Evolutionary conservation across 2,797 vertebrate genomes (phyloP).

Genomic region (Knipowitschia caucasica): DNA sequence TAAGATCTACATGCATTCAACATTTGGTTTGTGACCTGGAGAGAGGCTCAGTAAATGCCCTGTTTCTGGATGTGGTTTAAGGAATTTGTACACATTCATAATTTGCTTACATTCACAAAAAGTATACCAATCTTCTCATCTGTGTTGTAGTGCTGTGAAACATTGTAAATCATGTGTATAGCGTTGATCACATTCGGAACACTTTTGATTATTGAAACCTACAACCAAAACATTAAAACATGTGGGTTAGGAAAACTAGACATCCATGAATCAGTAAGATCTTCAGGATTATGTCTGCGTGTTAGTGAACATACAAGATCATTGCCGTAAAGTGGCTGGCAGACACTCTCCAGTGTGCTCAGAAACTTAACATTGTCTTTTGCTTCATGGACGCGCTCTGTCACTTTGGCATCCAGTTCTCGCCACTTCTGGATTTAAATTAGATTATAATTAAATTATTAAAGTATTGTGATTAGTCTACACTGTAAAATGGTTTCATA

Average conservation of each 20-base stretch:
- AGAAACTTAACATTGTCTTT: slow-evolving; percentile 84
- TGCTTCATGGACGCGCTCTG: slow-evolving; percentile 79
- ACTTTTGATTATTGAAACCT: slow-evolving; percentile 77
- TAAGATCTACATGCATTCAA: slow-evolving; percentile 79
- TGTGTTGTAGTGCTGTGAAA: slow-evolving; percentile 81
- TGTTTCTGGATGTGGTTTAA: background rate
- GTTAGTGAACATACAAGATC: slow-evolving; percentile 70
- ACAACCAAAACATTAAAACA: slow-evolving; percentile 26
- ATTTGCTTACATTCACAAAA: slow-evolving; percentile 75
- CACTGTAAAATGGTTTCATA: background rate
- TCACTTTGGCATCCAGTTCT: slow-evolving; percentile 78
- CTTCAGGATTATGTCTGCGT: background rate
- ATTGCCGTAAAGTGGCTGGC: slow-evolving; percentile 78
- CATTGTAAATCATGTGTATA: slow-evolving; percentile 76
- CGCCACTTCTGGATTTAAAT: slow-evolving; percentile 69
- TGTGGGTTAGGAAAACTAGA: background rate
- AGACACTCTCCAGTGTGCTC: slow-evolving; percentile 75
- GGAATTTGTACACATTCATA: background rate
- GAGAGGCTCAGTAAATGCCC: background rate
- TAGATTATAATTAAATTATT: background rate
- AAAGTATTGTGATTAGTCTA: no score
- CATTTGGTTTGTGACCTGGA: slow-evolving; percentile 85
- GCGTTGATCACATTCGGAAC: slow-evolving; percentile 78
- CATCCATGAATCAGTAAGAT: no score
- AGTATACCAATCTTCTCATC: slow-evolving; percentile 78